Percentiles rank a stretch among this genome's conserved stretches.
Evolutionary conservation across 1,140 invertebrate species (phyloP).

Genomic region (Idris sp.): DNA sequence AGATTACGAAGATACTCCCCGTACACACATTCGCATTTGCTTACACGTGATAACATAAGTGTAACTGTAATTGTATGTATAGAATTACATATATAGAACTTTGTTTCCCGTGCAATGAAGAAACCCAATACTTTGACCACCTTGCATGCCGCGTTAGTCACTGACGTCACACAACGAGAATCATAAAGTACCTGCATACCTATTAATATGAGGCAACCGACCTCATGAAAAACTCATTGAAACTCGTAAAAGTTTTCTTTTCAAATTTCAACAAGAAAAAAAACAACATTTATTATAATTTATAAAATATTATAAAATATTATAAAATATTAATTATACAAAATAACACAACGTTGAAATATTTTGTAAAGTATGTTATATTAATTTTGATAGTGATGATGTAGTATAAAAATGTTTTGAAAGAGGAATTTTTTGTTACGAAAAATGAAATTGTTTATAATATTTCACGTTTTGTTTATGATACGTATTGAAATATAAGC

Average conservation of each 20-base stretch:
- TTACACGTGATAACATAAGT: slow-evolving; percentile 60
- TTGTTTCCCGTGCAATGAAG: slow-evolving; percentile 60
- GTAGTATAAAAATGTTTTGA: no score
- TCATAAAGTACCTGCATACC: slow-evolving; percentile 63
- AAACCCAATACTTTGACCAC: slow-evolving; percentile 63
- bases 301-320: no score
- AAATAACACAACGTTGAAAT: no score
- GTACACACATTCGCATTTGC: slow-evolving; percentile 51
- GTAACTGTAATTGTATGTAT: slow-evolving; percentile 62
- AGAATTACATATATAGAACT: slow-evolving; percentile 61
- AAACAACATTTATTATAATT: no score
- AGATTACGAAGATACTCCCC: slow-evolving; percentile 63
- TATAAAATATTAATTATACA: no score
- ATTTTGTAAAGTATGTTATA: no score
- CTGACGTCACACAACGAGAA: slow-evolving; percentile 63
- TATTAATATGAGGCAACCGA: slow-evolving; percentile 56
- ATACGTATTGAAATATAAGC: slow-evolving; percentile 41
- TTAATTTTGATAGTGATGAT: no score
- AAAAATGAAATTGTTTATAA: no score
- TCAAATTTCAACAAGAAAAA: no score
- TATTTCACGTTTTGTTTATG: slow-evolving; percentile 31
- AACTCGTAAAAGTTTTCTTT: no score
- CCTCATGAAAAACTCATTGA: slow-evolving; percentile 6
- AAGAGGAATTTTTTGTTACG: no score
- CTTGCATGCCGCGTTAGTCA: slow-evolving; percentile 64